Conservation (phyloP, 1,140 invertebrate genomes). For the Lineus longissimus region DNA sequence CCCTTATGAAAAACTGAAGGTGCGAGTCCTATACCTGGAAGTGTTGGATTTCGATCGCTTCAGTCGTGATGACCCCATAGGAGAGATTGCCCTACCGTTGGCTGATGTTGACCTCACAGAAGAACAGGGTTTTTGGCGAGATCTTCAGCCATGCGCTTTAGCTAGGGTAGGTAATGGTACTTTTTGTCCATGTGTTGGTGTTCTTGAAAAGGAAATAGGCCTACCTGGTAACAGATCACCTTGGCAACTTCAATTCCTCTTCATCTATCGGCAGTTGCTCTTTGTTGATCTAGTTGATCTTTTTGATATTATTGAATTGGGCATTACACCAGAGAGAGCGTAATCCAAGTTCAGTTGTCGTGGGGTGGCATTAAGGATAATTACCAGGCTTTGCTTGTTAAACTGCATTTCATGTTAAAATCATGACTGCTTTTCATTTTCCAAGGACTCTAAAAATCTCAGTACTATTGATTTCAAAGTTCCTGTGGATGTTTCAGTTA, state of each 20-base stretch:
- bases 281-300: too few species aligned
- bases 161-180: conserved; percentile 38
- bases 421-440: too few species aligned
- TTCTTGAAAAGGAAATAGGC: not conserved
- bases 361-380: too few species aligned
- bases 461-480: too few species aligned
- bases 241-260: not conserved
- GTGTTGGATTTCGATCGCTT: conserved; percentile 92
- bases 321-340: too few species aligned
- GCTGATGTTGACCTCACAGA: conserved; percentile 73
- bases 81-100: conserved; percentile 87
- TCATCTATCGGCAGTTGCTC: too few species aligned
- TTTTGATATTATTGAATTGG: too few species aligned
- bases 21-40: conserved; percentile 47
- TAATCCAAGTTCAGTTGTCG: too few species aligned
- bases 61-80: conserved; percentile 93
- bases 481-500: too few species aligned
- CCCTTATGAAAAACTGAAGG: conserved; percentile 47
- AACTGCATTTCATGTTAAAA: too few species aligned
- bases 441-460: too few species aligned
- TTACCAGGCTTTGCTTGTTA: too few species aligned
- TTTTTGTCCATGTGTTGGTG: not conserved
- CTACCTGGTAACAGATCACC: not conserved
- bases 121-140: conserved; percentile 42
- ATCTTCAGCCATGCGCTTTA: conserved; percentile 50